These are phyloP conservation scores for Cyprinodon diabolis DNA, from an alignment of 2,797 vertebrate genomes.

Conservation along the genomic window DNA sequence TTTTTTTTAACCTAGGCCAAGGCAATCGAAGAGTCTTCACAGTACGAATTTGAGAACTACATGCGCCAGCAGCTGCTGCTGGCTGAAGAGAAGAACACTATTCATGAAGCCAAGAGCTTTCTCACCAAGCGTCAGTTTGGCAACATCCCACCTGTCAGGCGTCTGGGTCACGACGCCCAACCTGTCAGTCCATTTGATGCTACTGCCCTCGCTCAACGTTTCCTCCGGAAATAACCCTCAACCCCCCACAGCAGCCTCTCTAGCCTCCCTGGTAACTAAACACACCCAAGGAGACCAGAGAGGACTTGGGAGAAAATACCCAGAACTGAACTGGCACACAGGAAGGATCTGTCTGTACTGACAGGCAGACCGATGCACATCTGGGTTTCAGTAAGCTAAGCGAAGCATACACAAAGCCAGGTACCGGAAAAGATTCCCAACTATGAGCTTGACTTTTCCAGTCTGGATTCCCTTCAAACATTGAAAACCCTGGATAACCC, in stretches of 20 bases:
- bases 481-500: constrained; percentile 38
- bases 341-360: constrained; percentile 24
- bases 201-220: constrained; percentile 94
- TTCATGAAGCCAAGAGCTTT: constrained; percentile 94
- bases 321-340: constrained; percentile 36
- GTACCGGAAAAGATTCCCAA: constrained; percentile 43
- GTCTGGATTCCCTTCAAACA: constrained; percentile 42
- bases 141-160: constrained; percentile 91
- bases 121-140: constrained; percentile 92
- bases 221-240: constrained; percentile 88
- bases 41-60: constrained; percentile 99
- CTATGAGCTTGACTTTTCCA: constrained; percentile 36
- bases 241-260: constrained; percentile 30
- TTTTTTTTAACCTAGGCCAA: constrained; percentile 82
- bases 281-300: constrained; percentile 40
- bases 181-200: constrained; percentile 96
- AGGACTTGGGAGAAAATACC: constrained; percentile 30
- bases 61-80: constrained; percentile 98
- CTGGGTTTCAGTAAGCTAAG: constrained; percentile 37
- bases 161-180: constrained; percentile 95
- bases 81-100: constrained; percentile 97
- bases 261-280: constrained; percentile 24
- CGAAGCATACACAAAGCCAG: constrained; percentile 31
- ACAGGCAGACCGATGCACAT: constrained; percentile 20
- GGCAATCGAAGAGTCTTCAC: constrained; percentile 94